Evolutionary conservation across 2,113 vertebrate genomes (phyloP).

Genomic region (Lycocorax pyrrhopterus): DNA sequence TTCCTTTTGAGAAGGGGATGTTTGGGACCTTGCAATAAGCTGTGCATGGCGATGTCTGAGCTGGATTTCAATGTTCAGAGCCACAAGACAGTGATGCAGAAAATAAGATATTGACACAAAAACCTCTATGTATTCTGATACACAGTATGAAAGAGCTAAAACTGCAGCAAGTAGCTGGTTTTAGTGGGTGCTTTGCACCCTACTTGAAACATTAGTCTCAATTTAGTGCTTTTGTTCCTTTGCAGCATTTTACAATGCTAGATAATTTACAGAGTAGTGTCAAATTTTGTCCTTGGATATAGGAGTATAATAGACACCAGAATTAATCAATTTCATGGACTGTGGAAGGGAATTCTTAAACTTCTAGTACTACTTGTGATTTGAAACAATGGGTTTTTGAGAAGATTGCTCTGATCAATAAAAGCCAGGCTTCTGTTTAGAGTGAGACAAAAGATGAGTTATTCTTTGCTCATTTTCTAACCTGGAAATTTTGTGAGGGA

Average conservation of each 20-base stretch:
- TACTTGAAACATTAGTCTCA: background rate
- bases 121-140: background rate
- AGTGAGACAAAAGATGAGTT: background rate
- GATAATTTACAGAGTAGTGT: background rate
- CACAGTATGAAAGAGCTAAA: background rate
- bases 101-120: background rate
- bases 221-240: background rate
- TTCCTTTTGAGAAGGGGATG: fast-evolving
- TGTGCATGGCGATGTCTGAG: background rate
- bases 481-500: background rate
- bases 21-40: background rate
- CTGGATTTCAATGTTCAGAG: background rate
- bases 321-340: background rate
- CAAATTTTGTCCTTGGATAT: background rate
- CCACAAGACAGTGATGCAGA: background rate
- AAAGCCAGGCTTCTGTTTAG: background rate
- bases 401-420: background rate
- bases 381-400: background rate
- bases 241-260: background rate
- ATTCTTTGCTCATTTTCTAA: background rate
- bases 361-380: background rate
- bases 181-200: background rate
- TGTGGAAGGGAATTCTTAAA: background rate
- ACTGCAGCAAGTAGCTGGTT: background rate
- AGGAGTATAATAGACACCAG: background rate